These are phyloP conservation scores for Globodera ellingtonae DNA, from an alignment of 1,140 invertebrate genomes.

Conservation along the genomic window DNA sequence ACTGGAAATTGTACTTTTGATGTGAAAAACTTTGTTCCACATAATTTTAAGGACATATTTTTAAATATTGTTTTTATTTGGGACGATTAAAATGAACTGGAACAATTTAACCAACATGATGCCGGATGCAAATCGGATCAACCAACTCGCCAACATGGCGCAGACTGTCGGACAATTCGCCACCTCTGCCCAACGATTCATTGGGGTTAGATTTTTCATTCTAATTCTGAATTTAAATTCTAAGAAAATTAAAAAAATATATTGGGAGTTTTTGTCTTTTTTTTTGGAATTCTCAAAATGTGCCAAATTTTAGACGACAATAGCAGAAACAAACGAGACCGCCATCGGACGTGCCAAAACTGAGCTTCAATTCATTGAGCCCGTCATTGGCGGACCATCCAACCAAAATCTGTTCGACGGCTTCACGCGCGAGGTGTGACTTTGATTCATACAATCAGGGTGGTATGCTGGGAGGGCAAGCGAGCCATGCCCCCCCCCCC, in stretches of 20 bases:
- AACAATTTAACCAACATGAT: not conserved
- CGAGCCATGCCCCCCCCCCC: no score
- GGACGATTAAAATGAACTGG: not conserved
- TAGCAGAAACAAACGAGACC: not conserved
- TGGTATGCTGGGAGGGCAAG: no score
- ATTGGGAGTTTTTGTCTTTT: not conserved
- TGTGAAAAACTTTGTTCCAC: no score
- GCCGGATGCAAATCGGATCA: not conserved
- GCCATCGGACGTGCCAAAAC: not conserved
- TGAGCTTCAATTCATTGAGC: slow-evolving; percentile 1
- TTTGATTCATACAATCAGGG: not conserved
- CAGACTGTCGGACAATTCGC: not conserved
- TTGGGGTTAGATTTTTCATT: not conserved
- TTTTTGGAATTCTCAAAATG: not conserved
- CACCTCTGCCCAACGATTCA: not conserved
- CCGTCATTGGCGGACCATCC: not conserved
- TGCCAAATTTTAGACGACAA: not conserved
- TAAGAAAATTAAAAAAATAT: not conserved
- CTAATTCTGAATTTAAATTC: not conserved
- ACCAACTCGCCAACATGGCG: not conserved
- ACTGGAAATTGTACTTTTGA: no score
- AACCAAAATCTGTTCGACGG: slow-evolving; percentile 6
- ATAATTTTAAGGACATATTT: no score
- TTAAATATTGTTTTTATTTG: not conserved
- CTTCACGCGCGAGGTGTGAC: not conserved